Evolutionary conservation across 1,140 invertebrate genomes (phyloP), one percentile per base, ranked within the genome.

Genomic region (Saccostrea cuccullata): DNA sequence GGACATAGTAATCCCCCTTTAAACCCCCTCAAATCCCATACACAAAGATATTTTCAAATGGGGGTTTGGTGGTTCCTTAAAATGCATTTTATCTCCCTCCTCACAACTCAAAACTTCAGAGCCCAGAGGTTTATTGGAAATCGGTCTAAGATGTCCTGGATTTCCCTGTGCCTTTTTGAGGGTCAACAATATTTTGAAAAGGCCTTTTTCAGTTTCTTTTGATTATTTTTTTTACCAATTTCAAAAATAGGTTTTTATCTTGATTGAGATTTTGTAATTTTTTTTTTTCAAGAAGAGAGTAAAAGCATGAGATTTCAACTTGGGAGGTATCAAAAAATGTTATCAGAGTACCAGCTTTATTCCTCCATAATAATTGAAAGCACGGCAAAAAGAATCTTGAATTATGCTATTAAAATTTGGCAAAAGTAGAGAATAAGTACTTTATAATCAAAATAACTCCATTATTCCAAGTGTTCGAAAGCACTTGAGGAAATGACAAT

Each of bases 1-100:
- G 70, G 70, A 77, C 70, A 36, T 12, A 77, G 30, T 77, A 77
- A 77, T 77, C 70, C 70, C 12, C 11, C 70, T 77, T 64, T 77
- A 77, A 77, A 77, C 70, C 70, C 70, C 30, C 70, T 26, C 70
- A 77, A 77, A 77, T 77, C 70, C 70, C 70, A 77, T 77, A 30
- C 70, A 77, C 70, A 77, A 77, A 77, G 70, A 77, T 77, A 77
- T 77, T 77, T 77, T 77, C 70, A 77, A 77, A 77, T 77, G 70
- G 70, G 30, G 70, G 70, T 26, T 77, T 77, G 23, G 15, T 77
- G 70, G 23, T 77, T 77, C 23, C 70, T 77, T 77, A 77, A 77
- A 77, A 77, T 36, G 70, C 70, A 77, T 77, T 77, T 77, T 26
- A 30, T 30, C 15, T 77, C 70, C 70, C 70, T 77, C 70, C 70